Evolutionary conservation across 2,888 invertebrate genomes (phyloP).

Genomic region (Agrochola macilenta): DNA sequence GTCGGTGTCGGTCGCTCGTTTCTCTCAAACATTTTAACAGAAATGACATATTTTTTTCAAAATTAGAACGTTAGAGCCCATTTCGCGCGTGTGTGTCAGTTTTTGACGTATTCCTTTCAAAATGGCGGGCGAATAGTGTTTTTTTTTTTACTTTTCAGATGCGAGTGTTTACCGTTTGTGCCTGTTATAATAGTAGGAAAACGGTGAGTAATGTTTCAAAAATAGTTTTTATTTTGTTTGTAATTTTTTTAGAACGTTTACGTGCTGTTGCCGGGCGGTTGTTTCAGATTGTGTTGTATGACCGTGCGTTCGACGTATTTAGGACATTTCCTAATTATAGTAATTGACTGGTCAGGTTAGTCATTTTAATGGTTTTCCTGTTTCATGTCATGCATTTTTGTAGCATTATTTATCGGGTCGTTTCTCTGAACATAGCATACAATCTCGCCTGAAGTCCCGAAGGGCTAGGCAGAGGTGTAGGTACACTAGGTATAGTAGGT

Average conservation of each 20-base stretch:
- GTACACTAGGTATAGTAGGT: neutral
- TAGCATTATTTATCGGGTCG: neutral
- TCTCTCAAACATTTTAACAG: neutral
- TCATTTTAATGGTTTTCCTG: conserved; percentile 44
- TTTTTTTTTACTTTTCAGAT: conserved; percentile 42
- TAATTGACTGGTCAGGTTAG: conserved; percentile 53
- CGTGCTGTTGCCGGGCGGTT: conserved; percentile 49
- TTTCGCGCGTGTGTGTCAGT: conserved; percentile 58
- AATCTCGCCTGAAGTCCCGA: neutral
- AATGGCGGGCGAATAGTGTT: conserved; percentile 64
- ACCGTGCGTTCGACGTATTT: conserved; percentile 33
- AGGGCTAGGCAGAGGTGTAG: neutral
- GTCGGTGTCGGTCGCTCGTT: conserved; percentile 38
- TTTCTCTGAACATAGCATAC: neutral
- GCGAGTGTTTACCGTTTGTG: conserved; percentile 56
- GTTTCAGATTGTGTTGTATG: conserved; percentile 40
- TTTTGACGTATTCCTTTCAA: conserved; percentile 61
- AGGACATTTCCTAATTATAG: conserved; percentile 54
- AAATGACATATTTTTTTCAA: conserved; percentile 52
- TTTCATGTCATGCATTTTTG: conserved; percentile 1
- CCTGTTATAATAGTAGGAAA: conserved; percentile 53
- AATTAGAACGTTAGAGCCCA: conserved; percentile 52
- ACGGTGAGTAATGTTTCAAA: conserved; percentile 65
- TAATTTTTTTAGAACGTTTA: conserved; percentile 56
- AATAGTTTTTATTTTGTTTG: conserved; percentile 68